Percentiles rank a stretch among this genome's conserved stretches.
phyloP scores from a whole-genome alignment of 2,797 vertebrate genomes.

The Oryzias dopingdopingensis region DNA sequence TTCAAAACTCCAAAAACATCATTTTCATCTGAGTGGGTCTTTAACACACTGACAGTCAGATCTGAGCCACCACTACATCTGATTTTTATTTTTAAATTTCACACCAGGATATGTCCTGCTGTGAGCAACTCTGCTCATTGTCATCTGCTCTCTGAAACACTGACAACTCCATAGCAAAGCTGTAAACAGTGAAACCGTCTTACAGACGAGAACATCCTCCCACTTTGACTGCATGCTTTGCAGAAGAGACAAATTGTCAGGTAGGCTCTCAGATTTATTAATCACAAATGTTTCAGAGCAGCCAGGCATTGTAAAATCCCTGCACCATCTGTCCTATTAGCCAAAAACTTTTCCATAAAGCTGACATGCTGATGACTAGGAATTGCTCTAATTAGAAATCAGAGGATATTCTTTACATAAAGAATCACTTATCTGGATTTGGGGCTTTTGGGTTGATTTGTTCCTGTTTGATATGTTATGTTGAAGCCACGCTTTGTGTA shows the following conservation, averaged over 20 bases:
- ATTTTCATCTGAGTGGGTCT: no score
- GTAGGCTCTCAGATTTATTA: conserved; percentile 29
- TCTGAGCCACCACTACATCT: conserved; percentile 15
- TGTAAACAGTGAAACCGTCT: conserved; percentile 4
- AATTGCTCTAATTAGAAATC: conserved; percentile 44
- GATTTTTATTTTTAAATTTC: conserved; percentile 14
- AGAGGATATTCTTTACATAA: conserved; percentile 11
- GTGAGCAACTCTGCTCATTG: conserved; percentile 1
- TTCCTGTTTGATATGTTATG: conserved; percentile 14
- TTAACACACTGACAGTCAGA: no score
- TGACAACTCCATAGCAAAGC: neutral
- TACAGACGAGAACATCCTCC: neutral
- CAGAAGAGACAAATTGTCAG: conserved; percentile 32
- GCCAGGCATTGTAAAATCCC: conserved; percentile 39
- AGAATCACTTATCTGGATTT: conserved; percentile 2
- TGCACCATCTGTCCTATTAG: conserved; percentile 34
- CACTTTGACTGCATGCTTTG: conserved; percentile 9
- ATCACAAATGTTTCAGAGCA: conserved; percentile 27
- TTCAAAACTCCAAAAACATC: no score
- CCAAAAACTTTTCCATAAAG: conserved; percentile 19
- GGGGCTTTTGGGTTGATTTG: conserved; percentile 13
- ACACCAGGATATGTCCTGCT: conserved; percentile 12
- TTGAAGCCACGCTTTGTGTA: conserved; percentile 1
- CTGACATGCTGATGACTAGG: conserved; percentile 36
- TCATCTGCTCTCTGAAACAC: neutral